Evolutionary conservation across 2,888 invertebrate species (phyloP), one percentile per base, ranked within the genome.

Genomic region (Graphium colonna): DNA sequence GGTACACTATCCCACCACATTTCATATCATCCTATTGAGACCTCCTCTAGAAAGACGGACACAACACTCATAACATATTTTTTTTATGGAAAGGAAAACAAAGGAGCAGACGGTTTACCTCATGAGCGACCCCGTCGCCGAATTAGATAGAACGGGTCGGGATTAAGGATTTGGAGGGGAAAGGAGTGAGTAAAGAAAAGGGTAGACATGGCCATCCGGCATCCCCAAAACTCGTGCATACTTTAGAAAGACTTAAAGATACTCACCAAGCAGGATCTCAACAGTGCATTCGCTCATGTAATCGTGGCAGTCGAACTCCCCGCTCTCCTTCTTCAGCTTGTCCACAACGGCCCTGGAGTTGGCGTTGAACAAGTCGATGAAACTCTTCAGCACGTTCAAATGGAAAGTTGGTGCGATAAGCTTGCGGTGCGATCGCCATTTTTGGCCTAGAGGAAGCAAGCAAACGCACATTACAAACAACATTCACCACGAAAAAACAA

Each of bases 321-420:
- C 93, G 49, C 89, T 78, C 77, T 95, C 94, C 64, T 93, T 92
- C 76, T 92, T 92, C 78, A 95, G 83, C 71, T 93, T 95, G 54
- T 92, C 91, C 3, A 95, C 94, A 3, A 95, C 94, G 51, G 93
- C 92, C 42, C 92, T 91, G 40, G 95, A 95, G 84, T 96, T 96
- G 58, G 94, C 94, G 73, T 96, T 96, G 89, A 96, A 96, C 31
- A 96, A 87, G 71, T 95, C 95, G 68, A 96, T 95, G 87, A 96
- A 96, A 65, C 95, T 95, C 90, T 96, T 96, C 64, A 96, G 84
- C 0, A 96, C 95, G 79, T 96, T 96, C 80, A 96, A 90, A 74
- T 96, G 96, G 93, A 96, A 96, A 59, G 96, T 96, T 42, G 96
- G 96, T 8, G 96, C 96, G 63, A 96, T 96, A 63, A 96, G 85